phyloP scores from a whole-genome alignment of 2,888 invertebrate genomes.

The Acronicta aceris region DNA sequence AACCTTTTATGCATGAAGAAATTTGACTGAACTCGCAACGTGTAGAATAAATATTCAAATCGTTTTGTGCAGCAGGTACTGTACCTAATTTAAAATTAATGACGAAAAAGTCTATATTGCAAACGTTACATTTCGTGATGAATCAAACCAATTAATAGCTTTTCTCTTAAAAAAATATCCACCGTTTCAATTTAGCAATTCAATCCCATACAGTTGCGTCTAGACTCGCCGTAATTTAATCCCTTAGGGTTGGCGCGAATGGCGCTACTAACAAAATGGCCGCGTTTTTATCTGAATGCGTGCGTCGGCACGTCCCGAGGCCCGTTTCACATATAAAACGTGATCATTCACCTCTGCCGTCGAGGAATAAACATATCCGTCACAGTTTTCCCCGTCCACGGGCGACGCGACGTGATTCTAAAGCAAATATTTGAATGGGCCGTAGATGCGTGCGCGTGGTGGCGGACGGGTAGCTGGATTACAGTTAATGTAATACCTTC shows the following conservation, averaged over 20 bases:
- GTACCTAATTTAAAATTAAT: too few relatives aligned
- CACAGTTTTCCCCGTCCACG: slow-evolving; percentile 58
- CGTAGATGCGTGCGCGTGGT: slow-evolving; percentile 23
- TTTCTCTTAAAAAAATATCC: neutral
- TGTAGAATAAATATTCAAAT: too few relatives aligned
- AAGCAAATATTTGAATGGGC: slow-evolving; percentile 64
- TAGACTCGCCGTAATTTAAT: slow-evolving; percentile 73
- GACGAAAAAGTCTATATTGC: too few relatives aligned
- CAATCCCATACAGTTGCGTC: slow-evolving; percentile 65
- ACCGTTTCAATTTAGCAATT: slow-evolving; percentile 51
- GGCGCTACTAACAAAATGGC: slow-evolving; percentile 61
- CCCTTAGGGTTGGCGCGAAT: slow-evolving; percentile 62
- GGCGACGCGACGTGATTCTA: slow-evolving; percentile 60
- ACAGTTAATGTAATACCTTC: slow-evolving; percentile 17
- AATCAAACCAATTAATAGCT: too few relatives aligned
- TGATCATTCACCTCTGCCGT: slow-evolving; percentile 78
- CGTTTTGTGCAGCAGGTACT: too few relatives aligned
- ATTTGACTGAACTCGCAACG: too few relatives aligned
- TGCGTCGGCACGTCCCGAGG: slow-evolving; percentile 74
- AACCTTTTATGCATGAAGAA: too few relatives aligned
- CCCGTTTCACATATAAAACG: slow-evolving; percentile 79
- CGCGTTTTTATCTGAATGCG: slow-evolving; percentile 70
- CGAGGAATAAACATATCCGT: slow-evolving; percentile 76
- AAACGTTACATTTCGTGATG: too few relatives aligned
- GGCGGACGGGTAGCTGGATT: slow-evolving; percentile 10